Conservation (phyloP, 2,797 vertebrate genomes). For the Tapera naevia region DNA sequence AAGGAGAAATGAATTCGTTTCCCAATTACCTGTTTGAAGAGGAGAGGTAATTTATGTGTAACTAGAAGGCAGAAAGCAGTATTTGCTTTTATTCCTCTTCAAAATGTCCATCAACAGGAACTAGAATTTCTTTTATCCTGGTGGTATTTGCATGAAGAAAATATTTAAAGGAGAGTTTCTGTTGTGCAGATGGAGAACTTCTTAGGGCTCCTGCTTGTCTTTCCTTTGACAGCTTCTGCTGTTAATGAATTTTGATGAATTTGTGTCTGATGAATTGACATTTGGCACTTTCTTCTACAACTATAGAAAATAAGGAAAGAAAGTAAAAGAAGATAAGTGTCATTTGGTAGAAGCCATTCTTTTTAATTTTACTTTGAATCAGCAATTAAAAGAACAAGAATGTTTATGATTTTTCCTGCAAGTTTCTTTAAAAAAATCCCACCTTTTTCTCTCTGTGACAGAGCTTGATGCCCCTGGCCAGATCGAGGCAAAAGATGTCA, state of each 20-base stretch:
- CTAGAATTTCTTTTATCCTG: background rate
- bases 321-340: background rate
- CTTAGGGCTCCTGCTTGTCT: background rate
- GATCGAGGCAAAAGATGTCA: slow-evolving; percentile 89
- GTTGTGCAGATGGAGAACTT: background rate
- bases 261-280: background rate
- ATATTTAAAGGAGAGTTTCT: background rate
- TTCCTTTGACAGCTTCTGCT: background rate
- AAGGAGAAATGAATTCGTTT: background rate
- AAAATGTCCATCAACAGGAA: background rate
- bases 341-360: background rate
- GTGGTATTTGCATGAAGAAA: background rate
- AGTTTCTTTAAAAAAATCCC: background rate
- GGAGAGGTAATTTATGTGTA: background rate
- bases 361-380: background rate
- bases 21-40: background rate
- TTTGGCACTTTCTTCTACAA: background rate
- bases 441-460: slow-evolving; percentile 32
- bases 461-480: slow-evolving; percentile 92
- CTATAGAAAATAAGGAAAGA: background rate
- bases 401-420: background rate
- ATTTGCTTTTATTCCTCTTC: background rate
- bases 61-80: background rate
- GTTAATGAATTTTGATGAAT: background rate
- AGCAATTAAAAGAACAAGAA: background rate